Percentiles rank a stretch among this genome's conserved stretches.
phyloP scores from a whole-genome alignment of 2,113 vertebrate species.

The Dasyprocta punctata region DNA sequence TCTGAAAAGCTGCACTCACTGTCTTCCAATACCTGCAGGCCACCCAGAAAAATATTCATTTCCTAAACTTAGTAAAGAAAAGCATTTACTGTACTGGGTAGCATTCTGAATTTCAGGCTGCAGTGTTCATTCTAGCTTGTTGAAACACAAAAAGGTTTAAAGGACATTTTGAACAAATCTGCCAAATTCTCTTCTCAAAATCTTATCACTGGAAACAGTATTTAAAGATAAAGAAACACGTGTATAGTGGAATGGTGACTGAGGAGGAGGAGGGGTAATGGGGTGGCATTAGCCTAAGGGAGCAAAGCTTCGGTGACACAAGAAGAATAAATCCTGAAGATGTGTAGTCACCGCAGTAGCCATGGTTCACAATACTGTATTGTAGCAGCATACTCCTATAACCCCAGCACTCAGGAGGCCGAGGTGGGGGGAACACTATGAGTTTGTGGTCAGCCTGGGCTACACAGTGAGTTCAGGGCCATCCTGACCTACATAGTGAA shows the following conservation, averaged over 20 bases:
- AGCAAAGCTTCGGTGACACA: neutral
- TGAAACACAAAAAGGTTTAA: neutral
- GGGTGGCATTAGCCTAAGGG: neutral
- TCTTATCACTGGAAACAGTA: neutral
- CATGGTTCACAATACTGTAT: neutral
- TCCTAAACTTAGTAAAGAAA: neutral
- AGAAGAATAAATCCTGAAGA: neutral
- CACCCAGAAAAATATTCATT: neutral
- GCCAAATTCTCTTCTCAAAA: neutral
- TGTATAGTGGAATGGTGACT: neutral
- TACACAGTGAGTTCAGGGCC: neutral
- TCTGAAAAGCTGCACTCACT: neutral
- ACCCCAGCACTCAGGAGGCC: neutral
- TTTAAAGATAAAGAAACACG: neutral
- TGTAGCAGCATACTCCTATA: neutral
- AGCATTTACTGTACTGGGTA: neutral
- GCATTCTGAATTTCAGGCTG: neutral
- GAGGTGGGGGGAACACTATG: neutral
- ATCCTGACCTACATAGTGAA: neutral
- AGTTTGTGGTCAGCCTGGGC: neutral
- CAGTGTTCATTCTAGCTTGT: neutral
- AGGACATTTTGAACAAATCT: constrained; percentile 4
- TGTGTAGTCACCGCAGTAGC: neutral
- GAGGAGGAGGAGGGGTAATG: too few species aligned
- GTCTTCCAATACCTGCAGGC: neutral